Conservation (phyloP, 2,113 vertebrate species). For the Diglossa brunneiventris region DNA sequence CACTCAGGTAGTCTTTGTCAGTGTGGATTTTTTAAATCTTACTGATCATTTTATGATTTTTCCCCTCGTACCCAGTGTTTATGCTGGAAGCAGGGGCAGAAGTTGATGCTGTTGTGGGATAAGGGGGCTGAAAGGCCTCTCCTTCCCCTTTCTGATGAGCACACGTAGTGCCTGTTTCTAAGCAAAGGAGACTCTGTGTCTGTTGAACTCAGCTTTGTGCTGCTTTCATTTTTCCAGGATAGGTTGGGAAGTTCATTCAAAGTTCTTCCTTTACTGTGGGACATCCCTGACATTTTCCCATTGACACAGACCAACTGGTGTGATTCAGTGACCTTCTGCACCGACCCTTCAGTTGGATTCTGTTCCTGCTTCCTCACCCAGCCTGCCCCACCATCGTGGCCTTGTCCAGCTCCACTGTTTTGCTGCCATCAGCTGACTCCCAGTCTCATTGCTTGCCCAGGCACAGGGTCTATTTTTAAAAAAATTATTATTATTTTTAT, state of each 20-base stretch:
- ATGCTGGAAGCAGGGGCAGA: background rate
- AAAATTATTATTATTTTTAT: background rate
- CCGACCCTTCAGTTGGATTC: background rate
- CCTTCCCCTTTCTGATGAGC: background rate
- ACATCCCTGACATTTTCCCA: slow-evolving; percentile 26
- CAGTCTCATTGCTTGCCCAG: background rate
- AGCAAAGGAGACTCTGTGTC: background rate
- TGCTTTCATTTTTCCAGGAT: background rate
- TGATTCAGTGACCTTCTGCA: background rate
- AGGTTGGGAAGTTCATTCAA: slow-evolving; percentile 36
- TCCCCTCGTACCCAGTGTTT: background rate
- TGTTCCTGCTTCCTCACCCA: background rate
- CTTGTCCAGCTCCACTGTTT: background rate
- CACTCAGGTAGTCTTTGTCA: background rate
- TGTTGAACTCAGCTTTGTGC: background rate
- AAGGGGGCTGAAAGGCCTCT: background rate
- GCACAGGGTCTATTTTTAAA: background rate
- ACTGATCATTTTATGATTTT: no score
- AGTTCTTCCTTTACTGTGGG: slow-evolving; percentile 46
- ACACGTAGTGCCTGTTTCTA: background rate
- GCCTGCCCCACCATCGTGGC: background rate
- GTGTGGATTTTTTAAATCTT: background rate
- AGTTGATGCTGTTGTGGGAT: background rate
- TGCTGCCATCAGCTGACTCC: background rate
- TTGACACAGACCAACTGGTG: slow-evolving; percentile 15